These are phyloP conservation scores for Chanos chanos DNA, from an alignment of 2,797 vertebrate species.

Conservation along the genomic window DNA sequence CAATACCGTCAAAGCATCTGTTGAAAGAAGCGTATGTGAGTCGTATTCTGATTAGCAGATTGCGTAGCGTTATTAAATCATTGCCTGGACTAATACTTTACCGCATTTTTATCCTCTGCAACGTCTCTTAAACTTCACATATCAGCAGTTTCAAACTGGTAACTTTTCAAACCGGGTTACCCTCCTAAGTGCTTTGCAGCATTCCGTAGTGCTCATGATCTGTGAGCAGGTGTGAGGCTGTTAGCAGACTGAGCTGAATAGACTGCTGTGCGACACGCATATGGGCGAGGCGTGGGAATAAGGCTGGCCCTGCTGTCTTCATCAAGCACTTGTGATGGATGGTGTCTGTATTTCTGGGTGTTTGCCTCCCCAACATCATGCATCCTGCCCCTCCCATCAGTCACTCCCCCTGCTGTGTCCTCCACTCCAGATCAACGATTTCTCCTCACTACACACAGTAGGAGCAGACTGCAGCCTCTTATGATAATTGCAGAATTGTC, in stretches of 20 bases:
- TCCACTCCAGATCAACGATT: no score
- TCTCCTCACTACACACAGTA: no score
- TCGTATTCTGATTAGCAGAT: not conserved
- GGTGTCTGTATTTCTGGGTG: not conserved
- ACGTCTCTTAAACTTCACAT: no score
- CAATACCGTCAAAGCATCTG: not conserved
- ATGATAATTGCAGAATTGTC: no score
- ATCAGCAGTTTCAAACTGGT: not conserved
- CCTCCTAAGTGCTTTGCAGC: not conserved
- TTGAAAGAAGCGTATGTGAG: not conserved
- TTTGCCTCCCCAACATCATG: no score
- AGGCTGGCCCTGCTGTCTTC: not conserved
- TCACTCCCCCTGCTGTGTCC: not conserved
- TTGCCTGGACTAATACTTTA: not conserved
- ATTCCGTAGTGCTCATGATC: not conserved
- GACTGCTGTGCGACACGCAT: not conserved
- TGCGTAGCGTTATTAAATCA: no score
- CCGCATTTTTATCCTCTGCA: no score
- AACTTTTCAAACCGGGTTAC: not conserved
- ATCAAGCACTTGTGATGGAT: constrained; percentile 15
- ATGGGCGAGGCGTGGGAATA: not conserved
- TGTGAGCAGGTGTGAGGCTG: not conserved
- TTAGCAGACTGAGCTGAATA: constrained; percentile 5
- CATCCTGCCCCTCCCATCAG: not conserved
- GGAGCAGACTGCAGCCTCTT: no score